A percentile compares a stretch with the other conserved stretches of the same genome.
phyloP scores from a whole-genome alignment of 1,140 invertebrate species.

The Helicoverpa zea region DNA sequence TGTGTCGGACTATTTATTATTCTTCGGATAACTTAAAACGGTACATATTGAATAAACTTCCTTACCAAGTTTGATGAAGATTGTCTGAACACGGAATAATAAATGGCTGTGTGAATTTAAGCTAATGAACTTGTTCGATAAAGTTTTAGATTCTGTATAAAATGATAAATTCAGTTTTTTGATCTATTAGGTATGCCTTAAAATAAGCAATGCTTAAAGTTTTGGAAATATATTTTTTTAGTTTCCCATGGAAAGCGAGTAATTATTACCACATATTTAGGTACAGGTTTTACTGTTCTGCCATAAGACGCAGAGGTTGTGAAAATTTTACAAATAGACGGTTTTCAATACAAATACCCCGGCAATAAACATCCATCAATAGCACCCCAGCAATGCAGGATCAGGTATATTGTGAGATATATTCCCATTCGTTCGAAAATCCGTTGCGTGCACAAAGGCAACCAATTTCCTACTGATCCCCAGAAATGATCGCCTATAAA shows the following conservation, averaged over 20 bases:
- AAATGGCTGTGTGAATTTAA: no score
- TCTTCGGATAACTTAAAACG: constrained; percentile 38
- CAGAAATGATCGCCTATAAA: constrained; percentile 73
- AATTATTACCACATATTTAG: background rate
- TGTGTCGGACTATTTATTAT: constrained; percentile 44
- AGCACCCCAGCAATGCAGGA: constrained; percentile 8
- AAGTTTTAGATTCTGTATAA: no score
- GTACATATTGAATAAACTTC: constrained; percentile 34
- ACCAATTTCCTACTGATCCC: constrained; percentile 78
- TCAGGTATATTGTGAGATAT: constrained; percentile 67
- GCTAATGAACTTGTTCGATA: background rate
- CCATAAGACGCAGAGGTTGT: no score
- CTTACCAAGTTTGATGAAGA: constrained; percentile 5
- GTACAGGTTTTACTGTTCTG: background rate
- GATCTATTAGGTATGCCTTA: no score
- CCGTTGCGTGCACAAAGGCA: constrained; percentile 65
- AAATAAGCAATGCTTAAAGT: no score
- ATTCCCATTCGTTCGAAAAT: constrained; percentile 66
- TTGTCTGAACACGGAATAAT: no score
- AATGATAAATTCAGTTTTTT: no score
- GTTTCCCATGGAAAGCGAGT: no score
- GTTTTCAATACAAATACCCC: background rate
- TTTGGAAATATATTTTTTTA: no score
- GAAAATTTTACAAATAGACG: no score
- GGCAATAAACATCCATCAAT: constrained; percentile 40